Conservation (phyloP, 2,797 vertebrate genomes). For the Lates japonicus region DNA sequence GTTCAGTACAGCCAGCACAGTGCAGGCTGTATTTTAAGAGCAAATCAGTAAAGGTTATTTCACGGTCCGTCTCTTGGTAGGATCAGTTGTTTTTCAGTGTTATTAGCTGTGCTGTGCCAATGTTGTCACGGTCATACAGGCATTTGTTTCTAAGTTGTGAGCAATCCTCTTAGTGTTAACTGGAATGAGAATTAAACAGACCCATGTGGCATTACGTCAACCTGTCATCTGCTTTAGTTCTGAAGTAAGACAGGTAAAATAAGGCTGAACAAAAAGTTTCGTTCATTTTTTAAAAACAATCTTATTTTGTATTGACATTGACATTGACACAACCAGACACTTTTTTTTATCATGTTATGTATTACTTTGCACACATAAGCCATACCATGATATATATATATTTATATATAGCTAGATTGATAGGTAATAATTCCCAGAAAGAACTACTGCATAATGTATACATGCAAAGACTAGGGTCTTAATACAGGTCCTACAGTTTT, state of each 20-base stretch:
- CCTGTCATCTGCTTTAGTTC: constrained; percentile 54
- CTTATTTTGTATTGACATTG: neutral
- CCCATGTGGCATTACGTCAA: constrained; percentile 65
- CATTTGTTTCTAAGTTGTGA: constrained; percentile 64
- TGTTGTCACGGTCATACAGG: constrained; percentile 35
- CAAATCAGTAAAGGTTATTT: constrained; percentile 9
- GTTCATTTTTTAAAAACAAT: neutral
- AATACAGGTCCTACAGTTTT: neutral
- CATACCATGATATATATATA: too few relatives aligned
- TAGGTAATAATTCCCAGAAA: neutral
- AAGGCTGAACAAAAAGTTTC: neutral
- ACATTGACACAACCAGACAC: neutral
- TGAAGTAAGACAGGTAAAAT: constrained; percentile 13
- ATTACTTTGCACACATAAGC: too few relatives aligned
- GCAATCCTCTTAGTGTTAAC: constrained; percentile 84
- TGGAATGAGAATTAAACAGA: constrained; percentile 68
- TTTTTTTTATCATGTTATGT: neutral
- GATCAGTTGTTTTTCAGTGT: constrained; percentile 40
- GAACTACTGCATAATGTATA: neutral
- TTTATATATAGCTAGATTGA: too few relatives aligned
- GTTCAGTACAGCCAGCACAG: neutral
- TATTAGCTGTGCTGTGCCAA: constrained; percentile 17
- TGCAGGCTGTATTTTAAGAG: neutral
- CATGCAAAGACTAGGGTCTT: neutral
- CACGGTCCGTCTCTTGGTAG: neutral